phyloP scores from a whole-genome alignment of 2,797 vertebrate species.

The Limosa lapponica region DNA sequence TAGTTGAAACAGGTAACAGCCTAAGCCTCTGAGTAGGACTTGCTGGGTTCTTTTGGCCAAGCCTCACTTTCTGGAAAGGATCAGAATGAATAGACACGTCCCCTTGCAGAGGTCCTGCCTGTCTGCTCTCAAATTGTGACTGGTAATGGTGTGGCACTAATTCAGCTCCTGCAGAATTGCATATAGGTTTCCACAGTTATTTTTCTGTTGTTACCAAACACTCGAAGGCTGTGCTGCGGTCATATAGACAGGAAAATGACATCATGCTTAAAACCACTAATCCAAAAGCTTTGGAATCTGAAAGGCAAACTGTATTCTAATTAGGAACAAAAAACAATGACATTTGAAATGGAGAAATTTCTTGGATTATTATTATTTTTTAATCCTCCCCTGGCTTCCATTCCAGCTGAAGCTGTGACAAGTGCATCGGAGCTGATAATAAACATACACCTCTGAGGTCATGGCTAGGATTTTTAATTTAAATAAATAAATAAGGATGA shows the following conservation, averaged over 20 bases:
- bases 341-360: conserved; percentile 59
- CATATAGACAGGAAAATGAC: conserved; percentile 77
- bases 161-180: conserved; percentile 33
- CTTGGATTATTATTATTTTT: conserved; percentile 56
- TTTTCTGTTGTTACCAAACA: conserved; percentile 78
- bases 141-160: conserved; percentile 54
- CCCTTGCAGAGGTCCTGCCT: neutral
- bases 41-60: neutral
- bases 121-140: neutral
- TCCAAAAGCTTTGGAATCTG: conserved; percentile 73
- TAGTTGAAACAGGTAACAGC: neutral
- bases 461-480: conserved; percentile 49
- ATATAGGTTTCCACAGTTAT: conserved; percentile 75
- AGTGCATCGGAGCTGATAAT: conserved; percentile 77
- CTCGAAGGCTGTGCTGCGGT: conserved; percentile 66
- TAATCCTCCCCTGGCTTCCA: conserved; percentile 58
- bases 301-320: conserved; percentile 72
- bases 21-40: neutral
- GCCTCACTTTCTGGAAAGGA: neutral
- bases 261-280: conserved; percentile 76
- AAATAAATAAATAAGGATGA: conserved; percentile 70
- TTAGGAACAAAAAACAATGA: conserved; percentile 59
- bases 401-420: conserved; percentile 76
- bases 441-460: conserved; percentile 77
- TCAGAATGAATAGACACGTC: neutral